Conservation (phyloP, 1,140 invertebrate species). For the Aricia agestis region DNA sequence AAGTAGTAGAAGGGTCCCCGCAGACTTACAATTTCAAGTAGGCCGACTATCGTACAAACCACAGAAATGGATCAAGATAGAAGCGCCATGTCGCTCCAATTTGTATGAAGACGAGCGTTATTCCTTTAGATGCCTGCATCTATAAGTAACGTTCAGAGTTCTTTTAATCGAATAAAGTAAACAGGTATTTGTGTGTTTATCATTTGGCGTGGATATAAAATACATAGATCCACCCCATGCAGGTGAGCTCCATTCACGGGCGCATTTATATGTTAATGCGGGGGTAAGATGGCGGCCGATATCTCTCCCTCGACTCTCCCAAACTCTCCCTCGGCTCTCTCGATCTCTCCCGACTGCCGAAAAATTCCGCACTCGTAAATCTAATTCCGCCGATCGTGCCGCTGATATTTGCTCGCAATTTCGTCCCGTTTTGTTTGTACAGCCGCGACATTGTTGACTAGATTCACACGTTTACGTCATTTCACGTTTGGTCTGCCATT, state of each 20-base stretch:
- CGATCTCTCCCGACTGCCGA: constrained; percentile 24
- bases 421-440: constrained; percentile 43
- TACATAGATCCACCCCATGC: constrained; percentile 10
- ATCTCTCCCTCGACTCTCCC: constrained; percentile 38
- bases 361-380: constrained; percentile 64
- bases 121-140: too few species aligned
- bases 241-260: constrained; percentile 31
- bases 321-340: constrained; percentile 33
- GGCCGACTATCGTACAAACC: too few species aligned
- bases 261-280: constrained; percentile 64
- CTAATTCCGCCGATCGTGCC: constrained; percentile 47
- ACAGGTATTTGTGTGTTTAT: background rate
- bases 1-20: too few species aligned
- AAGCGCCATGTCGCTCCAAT: too few species aligned
- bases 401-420: constrained; percentile 53
- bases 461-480: background rate
- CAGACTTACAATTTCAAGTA: too few species aligned
- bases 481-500: background rate
- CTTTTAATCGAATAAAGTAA: background rate
- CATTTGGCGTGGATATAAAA: background rate
- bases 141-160: too few species aligned
- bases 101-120: too few species aligned
- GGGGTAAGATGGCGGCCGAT: constrained; percentile 34
- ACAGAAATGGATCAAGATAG: too few species aligned
- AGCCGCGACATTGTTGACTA: constrained; percentile 25